Evolutionary conservation across 2,113 vertebrate species (phyloP).

Genomic region (Anarrhichthys ocellatus): DNA sequence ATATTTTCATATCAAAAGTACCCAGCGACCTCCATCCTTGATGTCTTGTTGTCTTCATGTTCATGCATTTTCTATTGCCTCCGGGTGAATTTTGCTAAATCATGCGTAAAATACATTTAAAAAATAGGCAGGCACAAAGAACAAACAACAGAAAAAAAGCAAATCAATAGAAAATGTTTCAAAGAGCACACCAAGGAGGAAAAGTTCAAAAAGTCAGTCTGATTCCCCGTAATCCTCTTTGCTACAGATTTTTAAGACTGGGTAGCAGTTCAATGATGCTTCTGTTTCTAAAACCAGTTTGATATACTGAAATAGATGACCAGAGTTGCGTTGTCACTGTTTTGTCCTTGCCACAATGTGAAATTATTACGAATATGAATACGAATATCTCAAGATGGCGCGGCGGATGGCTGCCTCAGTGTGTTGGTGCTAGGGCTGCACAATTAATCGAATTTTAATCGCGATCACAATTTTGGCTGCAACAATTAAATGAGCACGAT

Average conservation of each 20-base stretch:
- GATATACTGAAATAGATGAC: conserved; percentile 8
- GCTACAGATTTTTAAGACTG: conserved; percentile 1
- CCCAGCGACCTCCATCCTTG: neutral
- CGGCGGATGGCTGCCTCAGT: too few species aligned
- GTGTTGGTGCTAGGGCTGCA: too few species aligned
- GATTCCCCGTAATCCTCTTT: conserved; percentile 60
- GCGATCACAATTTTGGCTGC: too few species aligned
- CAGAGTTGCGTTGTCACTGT: neutral
- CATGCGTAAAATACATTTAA: conserved; percentile 15
- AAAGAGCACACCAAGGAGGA: conserved; percentile 51
- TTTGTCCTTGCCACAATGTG: conserved; percentile 3
- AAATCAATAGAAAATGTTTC: conserved; percentile 70
- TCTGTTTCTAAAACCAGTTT: conserved; percentile 19
- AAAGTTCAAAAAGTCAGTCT: conserved; percentile 56
- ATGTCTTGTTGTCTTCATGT: conserved; percentile 34
- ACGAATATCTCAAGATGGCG: too few species aligned
- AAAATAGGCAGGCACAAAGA: conserved; percentile 1
- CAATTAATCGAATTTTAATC: too few species aligned
- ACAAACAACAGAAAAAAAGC: conserved; percentile 27
- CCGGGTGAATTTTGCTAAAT: conserved; percentile 50
- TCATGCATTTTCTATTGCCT: conserved; percentile 32
- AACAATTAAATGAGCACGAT: too few species aligned
- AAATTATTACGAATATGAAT: neutral
- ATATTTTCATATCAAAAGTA: conserved; percentile 9
- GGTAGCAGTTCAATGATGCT: conserved; percentile 2